A percentile compares a stretch with the other conserved stretches of the same genome.
phyloP scores from a whole-genome alignment of 2,797 vertebrate genomes.

The Eleutherodactylus coqui region DNA sequence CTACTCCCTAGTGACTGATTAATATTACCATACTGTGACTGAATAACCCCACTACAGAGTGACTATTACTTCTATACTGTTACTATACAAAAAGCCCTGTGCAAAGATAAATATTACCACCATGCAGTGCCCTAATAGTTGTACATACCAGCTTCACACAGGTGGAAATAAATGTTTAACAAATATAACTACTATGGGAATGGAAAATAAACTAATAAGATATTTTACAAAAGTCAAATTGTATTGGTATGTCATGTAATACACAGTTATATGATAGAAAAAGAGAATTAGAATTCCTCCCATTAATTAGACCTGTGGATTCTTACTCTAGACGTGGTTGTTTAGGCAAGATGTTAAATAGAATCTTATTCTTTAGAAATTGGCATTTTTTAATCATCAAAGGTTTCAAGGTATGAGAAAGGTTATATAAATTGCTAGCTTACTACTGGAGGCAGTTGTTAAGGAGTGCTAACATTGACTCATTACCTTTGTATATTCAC shows the following conservation, averaged over 20 bases:
- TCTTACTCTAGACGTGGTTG: background rate
- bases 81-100: too few relatives aligned
- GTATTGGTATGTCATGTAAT: background rate
- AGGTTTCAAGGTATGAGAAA: constrained; percentile 21
- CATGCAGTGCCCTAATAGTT: too few relatives aligned
- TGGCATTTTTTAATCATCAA: constrained; percentile 27
- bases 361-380: constrained; percentile 13
- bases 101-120: too few relatives aligned
- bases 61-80: too few relatives aligned
- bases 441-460: constrained; percentile 30
- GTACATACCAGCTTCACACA: too few relatives aligned
- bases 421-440: background rate
- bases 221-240: background rate
- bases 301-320: background rate
- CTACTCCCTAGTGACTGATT: too few relatives aligned
- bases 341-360: background rate
- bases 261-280: background rate
- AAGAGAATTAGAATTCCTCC: background rate
- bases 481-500: constrained; percentile 32
- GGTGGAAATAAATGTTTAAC: background rate
- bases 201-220: background rate
- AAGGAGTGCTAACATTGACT: constrained; percentile 2
- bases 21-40: too few relatives aligned
- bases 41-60: too few relatives aligned
- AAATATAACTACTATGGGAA: background rate